phyloP scores from a whole-genome alignment of 2,888 invertebrate species.

The Petrophora chlorosata region DNA sequence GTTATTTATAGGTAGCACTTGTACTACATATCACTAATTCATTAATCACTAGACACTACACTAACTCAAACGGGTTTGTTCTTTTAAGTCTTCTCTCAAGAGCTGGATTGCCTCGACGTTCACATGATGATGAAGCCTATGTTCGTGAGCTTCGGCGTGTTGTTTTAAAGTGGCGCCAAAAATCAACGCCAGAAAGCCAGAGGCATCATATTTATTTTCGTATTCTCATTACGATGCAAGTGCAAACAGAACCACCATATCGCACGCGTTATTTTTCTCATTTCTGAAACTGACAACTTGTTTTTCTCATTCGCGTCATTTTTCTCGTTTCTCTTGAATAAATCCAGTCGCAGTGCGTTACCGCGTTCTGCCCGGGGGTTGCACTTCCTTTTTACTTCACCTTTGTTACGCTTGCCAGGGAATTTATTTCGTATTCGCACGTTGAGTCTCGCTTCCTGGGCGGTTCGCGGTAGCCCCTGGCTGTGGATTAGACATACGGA shows the following conservation, averaged over 20 bases:
- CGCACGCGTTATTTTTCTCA: too few relatives aligned
- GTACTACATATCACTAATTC: too few relatives aligned
- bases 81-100: too few relatives aligned
- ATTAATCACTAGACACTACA: too few relatives aligned
- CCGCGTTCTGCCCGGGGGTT: constrained; percentile 51
- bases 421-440: constrained; percentile 82
- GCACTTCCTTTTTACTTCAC: constrained; percentile 79
- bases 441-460: constrained; percentile 82
- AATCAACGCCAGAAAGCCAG: too few relatives aligned
- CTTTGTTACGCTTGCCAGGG: constrained; percentile 82
- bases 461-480: constrained; percentile 74
- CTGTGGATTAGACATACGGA: constrained; percentile 29
- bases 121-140: too few relatives aligned
- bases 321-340: constrained; percentile 65
- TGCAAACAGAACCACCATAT: constrained; percentile 15
- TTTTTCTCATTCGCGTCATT: constrained; percentile 41
- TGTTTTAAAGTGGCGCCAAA: too few relatives aligned
- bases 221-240: constrained; percentile 13
- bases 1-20: too few relatives aligned
- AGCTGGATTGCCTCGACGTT: too few relatives aligned
- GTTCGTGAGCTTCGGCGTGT: too few relatives aligned
- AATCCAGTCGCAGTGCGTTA: constrained; percentile 53
- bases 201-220: too few relatives aligned
- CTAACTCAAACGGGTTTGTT: too few relatives aligned
- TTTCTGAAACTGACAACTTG: constrained; percentile 29